A percentile compares a stretch with the other conserved stretches of the same genome.
These are phyloP conservation scores for Morpho helenor DNA, from an alignment of 2,888 invertebrate species.

Conservation along the genomic window DNA sequence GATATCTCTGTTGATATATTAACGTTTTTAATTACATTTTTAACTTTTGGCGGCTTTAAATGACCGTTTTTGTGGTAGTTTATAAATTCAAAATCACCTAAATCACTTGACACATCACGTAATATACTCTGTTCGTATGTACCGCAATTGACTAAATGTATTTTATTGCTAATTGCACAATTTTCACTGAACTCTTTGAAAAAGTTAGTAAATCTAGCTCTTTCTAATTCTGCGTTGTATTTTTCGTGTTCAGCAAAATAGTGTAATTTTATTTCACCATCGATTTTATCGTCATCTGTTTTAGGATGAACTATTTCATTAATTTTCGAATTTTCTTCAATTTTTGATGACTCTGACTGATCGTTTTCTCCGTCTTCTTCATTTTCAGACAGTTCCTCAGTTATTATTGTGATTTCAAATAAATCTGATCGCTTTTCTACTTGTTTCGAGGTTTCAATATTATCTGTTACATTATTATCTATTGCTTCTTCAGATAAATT, in stretches of 20 bases:
- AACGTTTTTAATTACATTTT: constrained; percentile 51
- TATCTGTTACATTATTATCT: not conserved
- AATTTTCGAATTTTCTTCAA: not conserved
- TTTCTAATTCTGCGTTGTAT: constrained; percentile 54
- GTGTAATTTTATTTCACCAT: constrained; percentile 38
- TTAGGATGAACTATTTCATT: constrained; percentile 33
- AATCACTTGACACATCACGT: constrained; percentile 46
- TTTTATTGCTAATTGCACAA: constrained; percentile 34
- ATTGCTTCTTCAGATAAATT: not conserved
- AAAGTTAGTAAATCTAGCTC: constrained; percentile 48
- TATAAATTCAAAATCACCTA: constrained; percentile 55
- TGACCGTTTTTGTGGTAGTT: constrained; percentile 63
- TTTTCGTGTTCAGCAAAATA: constrained; percentile 64
- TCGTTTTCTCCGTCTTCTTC: constrained; percentile 33
- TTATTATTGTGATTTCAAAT: constrained; percentile 55
- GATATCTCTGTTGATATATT: constrained; percentile 52
- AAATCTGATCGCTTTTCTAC: constrained; percentile 33
- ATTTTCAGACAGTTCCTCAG: constrained; percentile 54
- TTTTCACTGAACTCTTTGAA: constrained; percentile 43
- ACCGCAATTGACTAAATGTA: constrained; percentile 63
- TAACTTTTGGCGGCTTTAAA: constrained; percentile 42
- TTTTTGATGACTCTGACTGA: not conserved
- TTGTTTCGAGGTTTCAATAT: constrained; percentile 19
- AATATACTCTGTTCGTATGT: constrained; percentile 58
- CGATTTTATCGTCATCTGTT: constrained; percentile 16